Percentiles rank a stretch among this genome's conserved stretches.
phyloP scores from a whole-genome alignment of 2,797 vertebrate genomes.

The Takifugu ocellatus region DNA sequence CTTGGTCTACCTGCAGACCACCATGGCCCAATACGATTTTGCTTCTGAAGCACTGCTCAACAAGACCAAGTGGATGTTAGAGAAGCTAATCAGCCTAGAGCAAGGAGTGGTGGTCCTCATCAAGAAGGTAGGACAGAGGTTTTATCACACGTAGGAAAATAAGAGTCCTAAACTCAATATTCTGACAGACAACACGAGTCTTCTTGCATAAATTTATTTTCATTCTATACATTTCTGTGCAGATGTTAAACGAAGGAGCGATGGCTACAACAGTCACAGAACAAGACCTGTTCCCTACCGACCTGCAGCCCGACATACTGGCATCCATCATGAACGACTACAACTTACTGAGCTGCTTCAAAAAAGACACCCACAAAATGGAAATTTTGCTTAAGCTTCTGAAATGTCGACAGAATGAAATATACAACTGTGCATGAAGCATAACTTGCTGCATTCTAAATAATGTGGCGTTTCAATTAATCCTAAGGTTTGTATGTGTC shows the following conservation, averaged over 20 bases:
- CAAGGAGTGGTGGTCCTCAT: slow-evolving; percentile 77
- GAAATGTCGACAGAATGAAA: slow-evolving; percentile 72
- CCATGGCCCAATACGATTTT: slow-evolving; percentile 63
- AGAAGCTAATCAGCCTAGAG: slow-evolving; percentile 76
- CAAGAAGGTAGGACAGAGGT: slow-evolving; percentile 59
- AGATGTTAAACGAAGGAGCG: slow-evolving; percentile 73
- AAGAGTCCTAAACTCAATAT: neutral
- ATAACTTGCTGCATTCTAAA: slow-evolving; percentile 24
- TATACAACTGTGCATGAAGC: slow-evolving; percentile 61
- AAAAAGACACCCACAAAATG: slow-evolving; percentile 78
- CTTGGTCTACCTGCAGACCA: slow-evolving; percentile 70
- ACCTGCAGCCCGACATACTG: slow-evolving; percentile 61
- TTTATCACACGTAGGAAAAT: neutral
- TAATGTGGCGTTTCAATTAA: slow-evolving; percentile 46
- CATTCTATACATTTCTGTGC: neutral
- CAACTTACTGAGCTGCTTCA: slow-evolving; percentile 73
- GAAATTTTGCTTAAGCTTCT: slow-evolving; percentile 79
- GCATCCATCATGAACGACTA: slow-evolving; percentile 73
- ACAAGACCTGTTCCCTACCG: slow-evolving; percentile 39
- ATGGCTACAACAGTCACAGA: slow-evolving; percentile 41
- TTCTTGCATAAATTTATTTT: no score
- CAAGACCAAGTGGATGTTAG: slow-evolving; percentile 78
- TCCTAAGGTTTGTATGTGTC: slow-evolving; percentile 32
- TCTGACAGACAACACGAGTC: neutral
- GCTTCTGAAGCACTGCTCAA: slow-evolving; percentile 69